Conservation (phyloP, 2,113 vertebrate species). For the Trachemys scripta region DNA sequence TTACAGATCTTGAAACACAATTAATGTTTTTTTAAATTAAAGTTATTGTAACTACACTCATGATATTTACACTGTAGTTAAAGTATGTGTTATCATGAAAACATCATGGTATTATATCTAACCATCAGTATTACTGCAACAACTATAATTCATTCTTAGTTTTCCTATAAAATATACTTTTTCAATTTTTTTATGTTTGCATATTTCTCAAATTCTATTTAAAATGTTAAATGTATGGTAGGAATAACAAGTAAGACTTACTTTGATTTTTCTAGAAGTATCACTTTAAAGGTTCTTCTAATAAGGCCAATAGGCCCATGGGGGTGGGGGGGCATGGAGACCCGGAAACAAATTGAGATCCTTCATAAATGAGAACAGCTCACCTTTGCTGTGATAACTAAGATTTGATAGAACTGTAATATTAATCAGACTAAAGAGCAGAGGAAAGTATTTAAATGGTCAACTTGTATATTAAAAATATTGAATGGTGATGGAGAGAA, state of each 20-base stretch:
- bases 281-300: conserved; percentile 50
- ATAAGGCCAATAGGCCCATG: conserved; percentile 56
- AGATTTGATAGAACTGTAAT: conserved; percentile 44
- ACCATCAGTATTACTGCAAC: conserved; percentile 9
- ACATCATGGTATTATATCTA: background rate
- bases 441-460: conserved; percentile 38
- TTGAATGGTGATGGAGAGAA: background rate
- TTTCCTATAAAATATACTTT: background rate
- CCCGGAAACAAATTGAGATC: conserved; percentile 30
- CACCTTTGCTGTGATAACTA: conserved; percentile 70
- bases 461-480: conserved; percentile 36
- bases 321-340: background rate
- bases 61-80: background rate
- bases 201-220: background rate
- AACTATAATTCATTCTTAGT: background rate
- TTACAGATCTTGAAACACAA: background rate
- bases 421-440: conserved; percentile 54
- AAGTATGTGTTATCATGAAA: conserved; percentile 12
- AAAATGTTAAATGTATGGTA: conserved; percentile 14
- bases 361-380: conserved; percentile 54
- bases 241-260: conserved; percentile 17
- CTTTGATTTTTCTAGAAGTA: background rate
- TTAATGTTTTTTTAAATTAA: conserved; percentile 21
- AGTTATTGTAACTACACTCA: background rate
- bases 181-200: conserved; percentile 14